Percentiles rank a stretch among this genome's conserved stretches.
Conservation (phyloP, 1,140 invertebrate genomes). For the Kradibia gibbosae region DNA sequence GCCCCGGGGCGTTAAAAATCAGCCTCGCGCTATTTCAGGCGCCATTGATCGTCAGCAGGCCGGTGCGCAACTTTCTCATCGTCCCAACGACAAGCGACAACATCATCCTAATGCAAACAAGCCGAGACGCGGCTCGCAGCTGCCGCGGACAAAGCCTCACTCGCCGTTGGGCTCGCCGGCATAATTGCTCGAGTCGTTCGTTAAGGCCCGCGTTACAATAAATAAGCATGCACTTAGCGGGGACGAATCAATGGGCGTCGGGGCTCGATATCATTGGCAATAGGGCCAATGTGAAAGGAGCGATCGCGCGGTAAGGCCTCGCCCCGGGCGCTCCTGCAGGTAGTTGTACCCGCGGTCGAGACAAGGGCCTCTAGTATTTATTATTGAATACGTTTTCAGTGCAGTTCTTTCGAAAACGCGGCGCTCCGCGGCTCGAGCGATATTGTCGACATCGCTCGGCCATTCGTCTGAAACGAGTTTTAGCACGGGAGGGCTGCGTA, state of each 20-base stretch:
- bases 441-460: background rate
- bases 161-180: background rate
- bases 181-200: background rate
- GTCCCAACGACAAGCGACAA: background rate
- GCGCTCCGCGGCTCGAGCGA: background rate
- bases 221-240: conserved; percentile 20
- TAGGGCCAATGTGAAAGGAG: conserved; percentile 44
- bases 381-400: conserved; percentile 39
- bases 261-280: conserved; percentile 40
- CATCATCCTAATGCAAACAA: background rate
- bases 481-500: background rate
- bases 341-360: conserved; percentile 34
- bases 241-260: background rate
- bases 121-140: background rate
- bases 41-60: too few relatives aligned
- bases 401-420: background rate
- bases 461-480: background rate
- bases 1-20: too few relatives aligned
- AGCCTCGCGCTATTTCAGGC: too few relatives aligned
- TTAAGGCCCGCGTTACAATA: background rate
- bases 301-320: conserved; percentile 42
- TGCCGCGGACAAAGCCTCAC: background rate
- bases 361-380: conserved; percentile 42
- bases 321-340: conserved; percentile 24
- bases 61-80: too few relatives aligned